Evolutionary conservation across 2,888 invertebrate genomes (phyloP), one percentile per base, ranked within the genome.

Genomic region (Drosophila maculinotata): DNA sequence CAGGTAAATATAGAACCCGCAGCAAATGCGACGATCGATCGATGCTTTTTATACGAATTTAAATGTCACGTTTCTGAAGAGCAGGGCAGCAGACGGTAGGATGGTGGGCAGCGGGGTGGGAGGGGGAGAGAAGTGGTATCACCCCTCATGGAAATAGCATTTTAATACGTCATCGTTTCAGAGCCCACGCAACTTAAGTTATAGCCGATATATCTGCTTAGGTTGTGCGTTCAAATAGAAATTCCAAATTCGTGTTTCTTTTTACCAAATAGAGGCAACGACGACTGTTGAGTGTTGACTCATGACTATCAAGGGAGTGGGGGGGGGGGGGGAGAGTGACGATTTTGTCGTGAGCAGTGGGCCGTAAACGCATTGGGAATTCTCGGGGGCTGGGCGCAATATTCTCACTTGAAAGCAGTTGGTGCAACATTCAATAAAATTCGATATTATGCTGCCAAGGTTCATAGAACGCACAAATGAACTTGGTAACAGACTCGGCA

Each of bases 1-100:
- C 77, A 82, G 76, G 76, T 82, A 82, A 78, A 85, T 85, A 85
- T 85, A 82, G 83, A 82, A 73, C 81, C 81, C 83, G 73, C 81
- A 85, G 71, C 65, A 66, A 72, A 76, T 65, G 73, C 73, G 36
- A 63, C 79, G 75, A 82, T 69, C 81, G 75, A 85, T 82, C 77
- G 72, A 85, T 77, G 64, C 69, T 76, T 85, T 81, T 85, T 79
- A 82, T 85, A 79, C 58, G 83, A 76, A 82, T 85, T 82, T 85
- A 82, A 82, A 82, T 85, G 81, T 85, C 79, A 79, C 85, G 82
- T 79, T 74, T 65, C 54, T 25, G 15, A 39, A 48, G 41, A 36
- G 38, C 35, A 23, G 69, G 30, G 42, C n/a, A 26, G 35, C n/a
- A 42, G 38, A 14, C 3, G 2, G 39, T n/a, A n/a, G 4, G n/a